phyloP scores from a whole-genome alignment of 2,797 vertebrate genomes.

The Pseudomugil gertrudae region DNA sequence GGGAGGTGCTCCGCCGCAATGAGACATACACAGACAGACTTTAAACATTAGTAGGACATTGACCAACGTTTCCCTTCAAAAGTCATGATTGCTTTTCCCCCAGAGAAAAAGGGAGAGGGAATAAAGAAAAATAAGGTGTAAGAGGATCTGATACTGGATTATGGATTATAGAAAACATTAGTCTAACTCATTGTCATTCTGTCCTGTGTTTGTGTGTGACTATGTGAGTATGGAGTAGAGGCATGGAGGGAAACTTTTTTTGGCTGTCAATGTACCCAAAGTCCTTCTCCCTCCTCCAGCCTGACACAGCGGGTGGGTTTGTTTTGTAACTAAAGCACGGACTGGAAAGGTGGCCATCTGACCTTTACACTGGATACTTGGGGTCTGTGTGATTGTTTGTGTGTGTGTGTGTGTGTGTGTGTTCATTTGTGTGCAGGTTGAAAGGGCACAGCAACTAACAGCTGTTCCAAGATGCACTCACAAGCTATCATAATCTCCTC shows the following conservation, averaged over 20 bases:
- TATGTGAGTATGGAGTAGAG: background rate
- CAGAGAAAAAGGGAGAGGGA: background rate
- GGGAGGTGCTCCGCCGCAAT: conserved; percentile 49
- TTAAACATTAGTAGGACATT: conserved; percentile 32
- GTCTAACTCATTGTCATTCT: background rate
- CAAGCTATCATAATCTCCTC: conserved; percentile 9
- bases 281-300: background rate
- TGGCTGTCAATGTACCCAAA: conserved; percentile 29
- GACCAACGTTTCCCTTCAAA: background rate
- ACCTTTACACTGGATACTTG: conserved; percentile 65
- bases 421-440: conserved; percentile 6
- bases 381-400: conserved; percentile 8
- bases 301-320: conserved; percentile 47
- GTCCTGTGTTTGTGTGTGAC: background rate
- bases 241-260: conserved; percentile 7
- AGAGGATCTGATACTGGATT: conserved; percentile 1
- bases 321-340: conserved; percentile 78
- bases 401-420: conserved; percentile 3
- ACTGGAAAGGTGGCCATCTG: conserved; percentile 56
- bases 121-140: background rate
- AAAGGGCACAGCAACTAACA: conserved; percentile 54
- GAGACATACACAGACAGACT: conserved; percentile 17
- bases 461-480: conserved; percentile 54
- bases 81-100: background rate
- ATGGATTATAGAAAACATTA: background rate